Evolutionary conservation across 1,140 invertebrate genomes (phyloP), one percentile per base, ranked within the genome.

Genomic region (Formica selysi): DNA sequence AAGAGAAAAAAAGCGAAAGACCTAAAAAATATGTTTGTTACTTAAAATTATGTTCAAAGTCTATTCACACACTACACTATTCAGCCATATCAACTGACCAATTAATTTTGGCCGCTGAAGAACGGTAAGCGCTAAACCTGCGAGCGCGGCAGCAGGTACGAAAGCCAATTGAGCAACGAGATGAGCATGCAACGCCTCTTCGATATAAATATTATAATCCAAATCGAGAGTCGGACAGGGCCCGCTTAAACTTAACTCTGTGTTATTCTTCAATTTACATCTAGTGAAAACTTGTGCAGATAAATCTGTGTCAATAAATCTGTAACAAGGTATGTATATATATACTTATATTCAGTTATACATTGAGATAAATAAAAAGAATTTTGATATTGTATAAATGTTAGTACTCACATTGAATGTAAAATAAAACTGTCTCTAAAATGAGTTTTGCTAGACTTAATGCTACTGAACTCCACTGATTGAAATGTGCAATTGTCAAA

Each of bases 231-330:
- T 94, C 8, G 93, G 94, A 81, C 94, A 94, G 0, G 93, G 89
- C 3, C 93, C 93, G 3, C 89, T 92, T 67, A 94, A 73, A 90
- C 94, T 94, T 64, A 94, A 71, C 38, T 94, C 87, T 8, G 95
- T 96, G 86, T 95, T 96, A 89, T 96, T 96, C 44, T 92, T 90
- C 88, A 96, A 84, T 51, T 76, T 92, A 85, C 95, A 96, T 79
- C 94, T 94, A 32, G 93, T 92, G 87, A 96, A 96, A 76, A 94
- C 94, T 86, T 95, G 94, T 8, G 92, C 89, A 2, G 94, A 95
- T 38, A 96, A 86, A 92, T 96, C 95, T 7, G 95, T 96, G 90
- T 96, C 95, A 57, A 96, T 92, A 86, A 96, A 96, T 91, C 95
- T 96, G 92, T 89, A 88, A 91, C 90, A 13, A 83, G 32, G 0